phyloP scores from a whole-genome alignment of 2,888 invertebrate genomes.

The Patella pellucida region DNA sequence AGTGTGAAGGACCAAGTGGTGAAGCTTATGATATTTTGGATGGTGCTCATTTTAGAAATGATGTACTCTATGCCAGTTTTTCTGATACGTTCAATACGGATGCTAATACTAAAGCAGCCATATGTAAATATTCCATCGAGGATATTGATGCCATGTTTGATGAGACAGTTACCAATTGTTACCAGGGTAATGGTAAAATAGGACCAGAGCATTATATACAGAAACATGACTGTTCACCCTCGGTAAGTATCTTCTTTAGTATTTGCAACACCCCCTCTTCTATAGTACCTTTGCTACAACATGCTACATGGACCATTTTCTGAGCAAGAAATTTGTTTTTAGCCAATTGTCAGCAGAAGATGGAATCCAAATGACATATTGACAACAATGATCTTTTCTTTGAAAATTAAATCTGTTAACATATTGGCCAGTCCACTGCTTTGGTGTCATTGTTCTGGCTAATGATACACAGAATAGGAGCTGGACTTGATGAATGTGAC shows the following conservation, averaged over 20 bases:
- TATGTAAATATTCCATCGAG: slow-evolving; percentile 94
- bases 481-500: too few species aligned
- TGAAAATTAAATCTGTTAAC: too few species aligned
- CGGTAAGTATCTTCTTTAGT: slow-evolving; percentile 38
- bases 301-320: too few species aligned
- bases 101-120: slow-evolving; percentile 75
- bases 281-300: too few species aligned
- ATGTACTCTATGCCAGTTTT: slow-evolving; percentile 79
- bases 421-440: too few species aligned
- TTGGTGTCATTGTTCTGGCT: too few species aligned
- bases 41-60: slow-evolving; percentile 92
- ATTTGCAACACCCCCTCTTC: too few species aligned
- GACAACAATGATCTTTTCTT: too few species aligned
- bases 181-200: slow-evolving; percentile 83
- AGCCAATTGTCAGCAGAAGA: too few species aligned
- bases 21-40: slow-evolving; percentile 87
- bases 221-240: slow-evolving; percentile 37
- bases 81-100: slow-evolving; percentile 22
- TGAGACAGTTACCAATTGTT: slow-evolving; percentile 95
- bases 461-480: too few species aligned
- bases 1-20: slow-evolving; percentile 77
- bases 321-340: too few species aligned
- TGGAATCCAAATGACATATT: too few species aligned
- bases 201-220: slow-evolving; percentile 52
- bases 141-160: slow-evolving; percentile 92